A percentile compares a stretch with the other conserved stretches of the same genome.
These are phyloP conservation scores for Drosophila tani DNA, from an alignment of 1,140 invertebrate species.

Conservation along the genomic window DNA sequence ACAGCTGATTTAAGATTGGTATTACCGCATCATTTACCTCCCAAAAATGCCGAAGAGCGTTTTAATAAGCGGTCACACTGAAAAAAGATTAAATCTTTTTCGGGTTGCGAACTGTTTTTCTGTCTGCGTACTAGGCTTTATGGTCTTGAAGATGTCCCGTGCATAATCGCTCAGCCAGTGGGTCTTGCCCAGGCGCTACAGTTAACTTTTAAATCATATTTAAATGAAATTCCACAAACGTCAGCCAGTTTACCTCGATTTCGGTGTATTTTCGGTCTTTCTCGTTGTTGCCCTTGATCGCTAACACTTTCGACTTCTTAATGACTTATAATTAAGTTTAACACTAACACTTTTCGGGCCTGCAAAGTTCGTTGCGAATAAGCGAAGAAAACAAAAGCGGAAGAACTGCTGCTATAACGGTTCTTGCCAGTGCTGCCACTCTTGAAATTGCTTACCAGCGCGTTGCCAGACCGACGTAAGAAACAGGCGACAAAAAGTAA, in stretches of 20 bases:
- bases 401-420: slow-evolving; percentile 33
- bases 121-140: no score
- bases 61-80: no score
- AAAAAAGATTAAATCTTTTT: no score
- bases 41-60: no score
- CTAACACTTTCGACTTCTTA: background rate
- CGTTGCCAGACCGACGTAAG: slow-evolving; percentile 2
- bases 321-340: background rate
- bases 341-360: background rate
- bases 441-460: background rate
- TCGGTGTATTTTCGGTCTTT: slow-evolving; percentile 7
- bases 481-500: background rate
- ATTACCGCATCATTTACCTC: no score
- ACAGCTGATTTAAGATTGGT: no score
- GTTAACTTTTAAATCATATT: background rate
- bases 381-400: slow-evolving; percentile 20
- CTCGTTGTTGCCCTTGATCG: slow-evolving; percentile 18
- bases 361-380: background rate
- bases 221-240: background rate
- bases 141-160: slow-evolving; percentile 54
- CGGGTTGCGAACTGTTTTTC: no score
- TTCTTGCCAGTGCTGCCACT: background rate
- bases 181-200: slow-evolving; percentile 48
- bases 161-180: slow-evolving; percentile 66
- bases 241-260: slow-evolving; percentile 31